Evolutionary conservation across 2,888 invertebrate genomes (phyloP), one percentile per base, ranked within the genome.

Genomic region (Amblyteles armatorius): DNA sequence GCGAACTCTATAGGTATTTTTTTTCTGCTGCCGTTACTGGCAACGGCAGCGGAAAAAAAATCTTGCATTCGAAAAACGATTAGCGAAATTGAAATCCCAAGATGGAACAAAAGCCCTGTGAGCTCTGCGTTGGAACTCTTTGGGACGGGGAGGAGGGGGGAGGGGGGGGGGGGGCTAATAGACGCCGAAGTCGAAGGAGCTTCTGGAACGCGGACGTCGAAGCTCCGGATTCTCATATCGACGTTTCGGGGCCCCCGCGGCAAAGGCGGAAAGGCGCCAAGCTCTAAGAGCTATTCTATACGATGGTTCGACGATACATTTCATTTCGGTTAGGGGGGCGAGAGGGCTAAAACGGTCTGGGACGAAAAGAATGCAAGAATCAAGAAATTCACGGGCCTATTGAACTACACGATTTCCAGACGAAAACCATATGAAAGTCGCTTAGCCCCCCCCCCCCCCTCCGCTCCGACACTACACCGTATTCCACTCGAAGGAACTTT

Each of bases 21-120:
- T 48, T 55, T 55, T n/a, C 6, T 13, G 4, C 48, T 16, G n/a
- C 26, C 19, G 74, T 33, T 57, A 36, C 48, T 63, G 52, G 6
- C 63, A 74, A 13, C 26, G 29, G 73, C 26, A 22, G 11, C n/a
- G n/a, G n/a, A n/a, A n/a, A n/a, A 11, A 63, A 33, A n/a, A 63
- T 74, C 44, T 63, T 48, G 33, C 29, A 63, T 79, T 85, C 71
- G 82, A 67, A 79, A 85, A 57, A 50, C 82, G 79, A 82, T 85
- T 82, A 85, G 82, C 81, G 67, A 79, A 82, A 84, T 84, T 82
- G 84, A 74, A 74, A 74, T 63, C 74, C 26, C 29, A 63, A 74
- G 74, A 60, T 60, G 63, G 63, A 74, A 74, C 63, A 74, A 74
- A 63, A 74, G 74, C 74, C 19, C 19, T 44, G 48, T 22, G 60